phyloP scores from a whole-genome alignment of 2,797 vertebrate genomes.

The Eurystomus glaucurus region DNA sequence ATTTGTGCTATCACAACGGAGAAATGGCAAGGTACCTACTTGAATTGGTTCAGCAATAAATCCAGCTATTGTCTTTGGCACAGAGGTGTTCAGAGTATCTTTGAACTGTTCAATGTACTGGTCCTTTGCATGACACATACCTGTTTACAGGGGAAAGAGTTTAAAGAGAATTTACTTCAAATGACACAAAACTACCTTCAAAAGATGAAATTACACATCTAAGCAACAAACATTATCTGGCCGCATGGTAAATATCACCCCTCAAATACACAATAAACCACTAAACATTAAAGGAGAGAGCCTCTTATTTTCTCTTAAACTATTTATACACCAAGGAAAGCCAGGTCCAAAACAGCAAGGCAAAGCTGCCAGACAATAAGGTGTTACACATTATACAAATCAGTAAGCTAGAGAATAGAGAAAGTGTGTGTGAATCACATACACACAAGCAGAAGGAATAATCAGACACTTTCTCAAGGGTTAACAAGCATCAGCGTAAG shows the following conservation, averaged over 20 bases:
- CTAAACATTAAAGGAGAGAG: not conserved
- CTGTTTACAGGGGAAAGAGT: slow-evolving; percentile 76
- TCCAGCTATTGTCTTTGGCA: slow-evolving; percentile 89
- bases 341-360: not conserved
- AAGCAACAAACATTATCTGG: not conserved
- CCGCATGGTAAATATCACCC: not conserved
- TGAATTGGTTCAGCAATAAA: slow-evolving; percentile 96
- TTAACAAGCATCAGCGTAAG: not conserved
- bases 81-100: slow-evolving; percentile 89
- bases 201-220: not conserved
- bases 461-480: not conserved
- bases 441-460: not conserved
- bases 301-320: not conserved
- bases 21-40: slow-evolving; percentile 79
- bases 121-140: slow-evolving; percentile 89
- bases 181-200: not conserved
- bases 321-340: not conserved
- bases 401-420: not conserved
- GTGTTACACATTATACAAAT: not conserved
- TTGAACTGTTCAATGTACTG: slow-evolving; percentile 92
- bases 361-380: not conserved
- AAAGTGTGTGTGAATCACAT: not conserved
- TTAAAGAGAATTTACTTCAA: not conserved
- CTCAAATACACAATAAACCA: not conserved
- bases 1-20: not conserved